Percentiles rank a stretch among this genome's conserved stretches.
These are phyloP conservation scores for Pteronura brasiliensis DNA, from an alignment of 2,113 vertebrate genomes.

Conservation along the genomic window DNA sequence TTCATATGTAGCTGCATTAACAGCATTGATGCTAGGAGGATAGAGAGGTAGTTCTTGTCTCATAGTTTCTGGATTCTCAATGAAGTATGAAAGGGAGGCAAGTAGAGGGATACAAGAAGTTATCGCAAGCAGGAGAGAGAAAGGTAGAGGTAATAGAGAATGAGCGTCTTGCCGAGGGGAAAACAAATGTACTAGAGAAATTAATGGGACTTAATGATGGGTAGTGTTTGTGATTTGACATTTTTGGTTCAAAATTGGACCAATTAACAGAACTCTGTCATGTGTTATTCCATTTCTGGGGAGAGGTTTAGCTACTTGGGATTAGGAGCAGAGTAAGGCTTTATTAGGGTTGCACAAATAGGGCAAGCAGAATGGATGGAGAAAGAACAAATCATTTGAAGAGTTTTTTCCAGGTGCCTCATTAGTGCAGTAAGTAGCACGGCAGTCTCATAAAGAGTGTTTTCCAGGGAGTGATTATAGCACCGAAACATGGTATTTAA, in stretches of 20 bases:
- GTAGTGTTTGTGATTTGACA: neutral
- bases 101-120: neutral
- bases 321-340: neutral
- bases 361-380: neutral
- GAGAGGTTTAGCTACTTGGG: neutral
- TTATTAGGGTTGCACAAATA: neutral
- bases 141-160: neutral
- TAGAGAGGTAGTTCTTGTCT: neutral
- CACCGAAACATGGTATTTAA: neutral
- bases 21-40: neutral
- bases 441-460: too few species aligned
- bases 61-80: neutral
- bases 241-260: neutral
- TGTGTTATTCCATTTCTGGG: neutral
- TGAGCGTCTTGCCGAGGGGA: neutral
- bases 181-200: neutral
- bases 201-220: neutral
- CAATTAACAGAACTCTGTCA: neutral
- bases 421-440: too few species aligned
- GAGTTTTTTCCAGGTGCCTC: neutral
- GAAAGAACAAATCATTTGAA: neutral
- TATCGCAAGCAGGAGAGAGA: neutral
- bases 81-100: neutral
- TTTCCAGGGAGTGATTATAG: neutral
- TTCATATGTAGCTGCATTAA: neutral